Evolutionary conservation across 2,888 invertebrate genomes (phyloP).

Genomic region (Eledona agricola): DNA sequence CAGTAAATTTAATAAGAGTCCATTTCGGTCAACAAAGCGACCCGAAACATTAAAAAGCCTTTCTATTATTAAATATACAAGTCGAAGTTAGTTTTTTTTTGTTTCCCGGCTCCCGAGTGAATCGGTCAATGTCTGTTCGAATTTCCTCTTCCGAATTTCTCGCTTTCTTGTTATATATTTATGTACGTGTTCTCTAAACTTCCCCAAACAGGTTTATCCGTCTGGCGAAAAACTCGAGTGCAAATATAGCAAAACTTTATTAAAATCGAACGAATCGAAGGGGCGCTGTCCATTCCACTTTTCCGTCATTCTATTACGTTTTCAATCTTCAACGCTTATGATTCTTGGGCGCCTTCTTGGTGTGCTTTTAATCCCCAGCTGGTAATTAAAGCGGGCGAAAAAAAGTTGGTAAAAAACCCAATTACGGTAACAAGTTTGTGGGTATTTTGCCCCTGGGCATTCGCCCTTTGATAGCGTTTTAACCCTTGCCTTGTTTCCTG

Average conservation of each 20-base stretch:
- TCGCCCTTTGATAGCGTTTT: slow-evolving; percentile 49
- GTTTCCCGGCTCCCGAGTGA: slow-evolving; percentile 39
- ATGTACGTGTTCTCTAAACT: slow-evolving; percentile 44
- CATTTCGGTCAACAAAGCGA: slow-evolving; percentile 9
- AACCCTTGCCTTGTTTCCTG: slow-evolving; percentile 43
- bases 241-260: slow-evolving; percentile 4
- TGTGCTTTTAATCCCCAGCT: slow-evolving; percentile 27
- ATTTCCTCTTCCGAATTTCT: slow-evolving; percentile 41
- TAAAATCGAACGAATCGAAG: too few relatives aligned
- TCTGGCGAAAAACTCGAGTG: slow-evolving; percentile 17
- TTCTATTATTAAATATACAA: slow-evolving; percentile 32
- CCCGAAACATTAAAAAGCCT: slow-evolving; percentile 11
- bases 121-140: slow-evolving; percentile 43
- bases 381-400: slow-evolving; percentile 32
- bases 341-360: slow-evolving; percentile 16
- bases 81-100: slow-evolving; percentile 32
- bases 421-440: slow-evolving; percentile 51
- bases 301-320: slow-evolving; percentile 28
- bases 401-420: slow-evolving; percentile 47
- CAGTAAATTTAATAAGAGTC: slow-evolving; percentile 24
- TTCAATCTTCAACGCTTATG: slow-evolving; percentile 23
- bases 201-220: slow-evolving; percentile 18
- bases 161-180: slow-evolving; percentile 42
- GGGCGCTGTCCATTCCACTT: too few relatives aligned
- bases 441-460: slow-evolving; percentile 48